These are phyloP conservation scores for Micrasema longulum DNA, from an alignment of 1,140 invertebrate species.

Conservation along the genomic window DNA sequence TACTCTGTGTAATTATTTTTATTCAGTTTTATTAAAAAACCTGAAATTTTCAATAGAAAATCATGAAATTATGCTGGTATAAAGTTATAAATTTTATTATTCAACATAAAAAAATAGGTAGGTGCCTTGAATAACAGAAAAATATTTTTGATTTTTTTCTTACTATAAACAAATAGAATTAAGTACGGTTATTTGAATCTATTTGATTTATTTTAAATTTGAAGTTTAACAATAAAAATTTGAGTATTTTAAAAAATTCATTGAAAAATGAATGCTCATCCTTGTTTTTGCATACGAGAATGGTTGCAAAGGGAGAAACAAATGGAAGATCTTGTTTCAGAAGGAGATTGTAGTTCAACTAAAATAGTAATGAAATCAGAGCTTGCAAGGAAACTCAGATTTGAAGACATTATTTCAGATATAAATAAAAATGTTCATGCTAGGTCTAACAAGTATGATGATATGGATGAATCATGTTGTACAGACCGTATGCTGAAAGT, in stretches of 20 bases:
- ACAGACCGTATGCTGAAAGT: background rate
- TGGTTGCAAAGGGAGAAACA: conserved; percentile 11
- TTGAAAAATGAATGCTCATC: conserved; percentile 7
- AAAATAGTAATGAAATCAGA: conserved; percentile 24
- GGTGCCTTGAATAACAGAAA: background rate
- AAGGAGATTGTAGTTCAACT: conserved; percentile 17
- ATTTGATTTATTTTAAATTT: background rate
- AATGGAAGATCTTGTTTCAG: no score
- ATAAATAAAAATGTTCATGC: background rate
- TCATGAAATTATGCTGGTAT: no score
- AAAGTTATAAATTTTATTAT: no score
- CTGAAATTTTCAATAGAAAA: no score
- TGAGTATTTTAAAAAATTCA: conserved; percentile 5
- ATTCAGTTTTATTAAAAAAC: no score
- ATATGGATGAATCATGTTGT: background rate
- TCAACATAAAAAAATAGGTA: background rate
- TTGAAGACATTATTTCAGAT: conserved; percentile 12
- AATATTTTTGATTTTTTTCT: background rate
- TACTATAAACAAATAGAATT: background rate
- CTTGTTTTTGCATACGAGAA: conserved; percentile 14
- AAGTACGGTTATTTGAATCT: background rate
- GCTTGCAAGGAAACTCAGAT: conserved; percentile 12
- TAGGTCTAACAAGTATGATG: background rate
- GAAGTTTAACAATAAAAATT: conserved; percentile 1
- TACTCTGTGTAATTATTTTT: no score